Evolutionary conservation across 2,113 vertebrate species (phyloP).

Genomic region (Neofelis nebulosa): DNA sequence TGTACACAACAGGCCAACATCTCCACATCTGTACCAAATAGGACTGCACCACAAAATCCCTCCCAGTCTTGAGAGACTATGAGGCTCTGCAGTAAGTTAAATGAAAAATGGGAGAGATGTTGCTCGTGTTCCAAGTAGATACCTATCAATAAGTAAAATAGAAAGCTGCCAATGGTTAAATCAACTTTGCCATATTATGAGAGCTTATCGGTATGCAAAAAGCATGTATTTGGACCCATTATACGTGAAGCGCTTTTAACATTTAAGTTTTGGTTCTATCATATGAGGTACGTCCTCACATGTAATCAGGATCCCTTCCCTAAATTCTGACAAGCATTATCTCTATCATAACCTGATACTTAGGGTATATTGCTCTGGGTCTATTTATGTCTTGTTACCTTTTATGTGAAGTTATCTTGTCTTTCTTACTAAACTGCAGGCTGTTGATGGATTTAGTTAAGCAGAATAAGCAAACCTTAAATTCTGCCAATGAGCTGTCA

Average conservation of each 20-base stretch:
- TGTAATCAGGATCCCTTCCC: background rate
- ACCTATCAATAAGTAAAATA: background rate
- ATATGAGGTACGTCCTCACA: background rate
- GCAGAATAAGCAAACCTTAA: background rate
- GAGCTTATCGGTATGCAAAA: background rate
- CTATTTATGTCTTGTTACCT: background rate
- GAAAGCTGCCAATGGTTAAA: background rate
- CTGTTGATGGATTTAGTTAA: slow-evolving; percentile 24
- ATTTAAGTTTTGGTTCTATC: background rate
- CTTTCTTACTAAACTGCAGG: slow-evolving; percentile 25
- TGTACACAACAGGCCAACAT: background rate
- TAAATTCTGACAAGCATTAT: background rate
- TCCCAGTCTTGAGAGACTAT: background rate
- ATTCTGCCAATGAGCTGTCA: slow-evolving; percentile 3
- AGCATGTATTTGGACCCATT: background rate
- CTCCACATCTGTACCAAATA: background rate
- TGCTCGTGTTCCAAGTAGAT: background rate
- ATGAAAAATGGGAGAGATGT: background rate
- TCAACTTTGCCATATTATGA: background rate
- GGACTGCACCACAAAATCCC: background rate
- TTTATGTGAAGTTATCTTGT: background rate
- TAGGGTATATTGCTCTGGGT: background rate
- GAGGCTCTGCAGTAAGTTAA: background rate
- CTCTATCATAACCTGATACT: background rate
- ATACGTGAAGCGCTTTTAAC: background rate